Evolutionary conservation across 1,140 invertebrate genomes (phyloP), one percentile per base, ranked within the genome.

Genomic region (Antheraea mylitta): DNA sequence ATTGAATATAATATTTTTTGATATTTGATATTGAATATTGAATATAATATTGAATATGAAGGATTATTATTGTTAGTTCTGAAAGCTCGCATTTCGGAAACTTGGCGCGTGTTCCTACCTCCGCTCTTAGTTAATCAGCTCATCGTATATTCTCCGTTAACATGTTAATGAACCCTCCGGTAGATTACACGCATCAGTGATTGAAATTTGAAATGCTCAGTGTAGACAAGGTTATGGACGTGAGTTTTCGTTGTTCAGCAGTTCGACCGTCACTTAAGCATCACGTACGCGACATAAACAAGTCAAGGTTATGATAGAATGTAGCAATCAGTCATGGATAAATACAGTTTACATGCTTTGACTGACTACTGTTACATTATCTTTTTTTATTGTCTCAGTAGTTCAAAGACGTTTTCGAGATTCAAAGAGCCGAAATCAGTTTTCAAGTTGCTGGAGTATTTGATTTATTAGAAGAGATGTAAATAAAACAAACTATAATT

Each of bases 221-320:
- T 64, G 74, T 70, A 76, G 71, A 71, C 75, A 73, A 71, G 70
- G 66, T 64, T 37, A 37, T 63, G 30, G 61, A 37, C 72, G 68
- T 36, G 68, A 65, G 68, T 68, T 62, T 73, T 38, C 66, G 64
- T 70, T 68, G 72, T 72, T 36, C 4, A 13, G 7, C 19, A 7
- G 59, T 61, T 1, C 59, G 19, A 30, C 59, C 22, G 22, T 37
- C 61, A 30, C 18, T 60, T 60, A 60, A 0, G 18, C 18, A 36
- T 30, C 61, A 63, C 61, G 61, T 63, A 63, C 59, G 19, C 9
- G 8, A 22, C 19, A 22, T 61, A 22, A 61, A 22, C 59, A 61
- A 61, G 19, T 61, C 59, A 61, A 61, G 61, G 61, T 37, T 63
- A 63, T 63, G 61, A 63, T 37, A 63, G 30, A 37, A 63, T 63